Base-by-base conservation (phyloP, 2,888 invertebrate species). In the Drosophila fulvimacula region DNA sequence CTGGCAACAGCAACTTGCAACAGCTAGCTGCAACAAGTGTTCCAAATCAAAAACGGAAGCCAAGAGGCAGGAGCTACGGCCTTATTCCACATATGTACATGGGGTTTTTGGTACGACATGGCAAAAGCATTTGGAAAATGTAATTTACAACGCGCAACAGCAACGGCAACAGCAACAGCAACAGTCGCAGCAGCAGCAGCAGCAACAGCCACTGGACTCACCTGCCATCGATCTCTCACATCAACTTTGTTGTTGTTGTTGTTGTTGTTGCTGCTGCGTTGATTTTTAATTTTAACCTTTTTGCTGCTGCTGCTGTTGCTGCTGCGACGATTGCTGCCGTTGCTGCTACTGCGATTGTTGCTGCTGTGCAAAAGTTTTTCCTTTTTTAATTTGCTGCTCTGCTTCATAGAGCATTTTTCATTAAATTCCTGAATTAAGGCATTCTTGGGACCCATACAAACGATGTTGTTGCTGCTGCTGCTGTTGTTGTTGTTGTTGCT, bases 61-160 rank as follows among this genome's bases (percentile, higher is more conserved):
- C 66, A 51, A 59, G 49, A 51, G 69, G 46, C 51, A 55, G 69
- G 64, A 70, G 69, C 51, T 19, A n/a, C 60, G 58, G 55, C 71
- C 71, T 75, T 71, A 80, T 82, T 78, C 83, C 82, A 74, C 86
- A 82, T 85, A 82, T 82, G 88, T 87, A 87, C 88, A 86, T 88
- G 52, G 80, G 77, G 79, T 86, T 84, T 88, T 82, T 79, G 81
- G 85, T 80, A 67, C 83, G 82, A 90, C 90, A 89, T 89, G 89
- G 81, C 81, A 84, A 75, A 90, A 88, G 81, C 85, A 90, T 90
- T 89, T 88, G 89, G 88, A 90, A 88, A 90, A 90, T 90, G 89
- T 90, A 88, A 89, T 90, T 90, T 90, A 89, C 87, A 89, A 88
- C 88, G 82, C 82, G 88, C 76, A 59, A 41, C 69, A 80, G 57